Conservation (phyloP, 2,888 invertebrate species). For the Zhengitettix transpicula region DNA sequence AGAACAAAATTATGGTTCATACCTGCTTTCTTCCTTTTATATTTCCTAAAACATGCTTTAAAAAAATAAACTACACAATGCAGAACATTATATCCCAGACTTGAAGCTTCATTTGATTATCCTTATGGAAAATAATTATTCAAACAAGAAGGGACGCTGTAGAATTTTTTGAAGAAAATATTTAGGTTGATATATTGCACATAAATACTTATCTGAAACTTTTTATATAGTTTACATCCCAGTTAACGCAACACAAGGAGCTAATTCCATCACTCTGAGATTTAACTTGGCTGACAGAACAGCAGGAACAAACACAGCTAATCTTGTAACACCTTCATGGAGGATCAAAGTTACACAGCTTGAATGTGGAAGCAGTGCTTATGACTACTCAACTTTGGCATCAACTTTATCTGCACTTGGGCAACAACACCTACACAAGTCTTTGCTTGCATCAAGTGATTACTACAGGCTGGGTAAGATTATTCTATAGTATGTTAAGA, state of each 20-base stretch:
- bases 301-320: conserved; percentile 2
- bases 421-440: not conserved
- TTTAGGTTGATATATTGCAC: no score
- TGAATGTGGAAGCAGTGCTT: conserved; percentile 35
- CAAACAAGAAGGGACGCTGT: no score
- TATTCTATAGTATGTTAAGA: not conserved
- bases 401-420: not conserved
- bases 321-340: conserved; percentile 24
- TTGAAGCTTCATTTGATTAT: no score
- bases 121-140: no score
- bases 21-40: no score
- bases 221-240: conserved; percentile 29
- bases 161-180: no score
- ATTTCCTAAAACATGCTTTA: no score
- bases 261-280: conserved; percentile 26
- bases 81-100: no score
- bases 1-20: no score
- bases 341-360: conserved; percentile 42
- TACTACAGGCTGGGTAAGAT: not conserved
- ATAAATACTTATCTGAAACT: no score
- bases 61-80: no score
- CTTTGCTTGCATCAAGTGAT: not conserved
- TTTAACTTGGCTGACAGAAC: conserved; percentile 29
- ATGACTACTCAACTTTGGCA: not conserved
- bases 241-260: conserved; percentile 24